Evolutionary conservation across 2,113 vertebrate genomes (phyloP).

Genomic region (Anoura caudifer): DNA sequence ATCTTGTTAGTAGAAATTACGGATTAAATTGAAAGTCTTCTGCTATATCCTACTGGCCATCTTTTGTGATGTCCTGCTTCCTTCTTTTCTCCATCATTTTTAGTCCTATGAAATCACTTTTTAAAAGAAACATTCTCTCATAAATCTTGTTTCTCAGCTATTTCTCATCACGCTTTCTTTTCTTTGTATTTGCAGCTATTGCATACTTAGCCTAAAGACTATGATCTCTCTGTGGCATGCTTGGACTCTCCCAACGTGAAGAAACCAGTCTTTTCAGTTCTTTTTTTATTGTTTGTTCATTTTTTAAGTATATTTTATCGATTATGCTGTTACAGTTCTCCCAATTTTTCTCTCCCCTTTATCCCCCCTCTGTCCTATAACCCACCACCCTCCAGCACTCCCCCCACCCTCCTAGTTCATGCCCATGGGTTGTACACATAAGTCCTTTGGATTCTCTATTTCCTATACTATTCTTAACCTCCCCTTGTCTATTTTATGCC

Average conservation of each 20-base stretch:
- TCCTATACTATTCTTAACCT: no score
- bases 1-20: background rate
- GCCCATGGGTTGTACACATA: no score
- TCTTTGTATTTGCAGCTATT: constrained; percentile 48
- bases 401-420: no score
- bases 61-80: background rate
- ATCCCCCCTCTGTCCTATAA: no score
- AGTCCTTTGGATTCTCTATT: no score
- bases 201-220: background rate
- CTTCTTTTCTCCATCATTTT: background rate
- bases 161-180: constrained; percentile 21
- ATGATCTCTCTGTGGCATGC: background rate
- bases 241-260: background rate
- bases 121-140: constrained; percentile 46
- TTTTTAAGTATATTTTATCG: no score
- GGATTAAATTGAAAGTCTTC: background rate
- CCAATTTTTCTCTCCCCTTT: no score
- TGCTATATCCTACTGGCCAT: background rate
- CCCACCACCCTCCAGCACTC: no score
- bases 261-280: background rate
- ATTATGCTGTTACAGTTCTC: no score
- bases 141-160: constrained; percentile 46
- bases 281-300: no score
- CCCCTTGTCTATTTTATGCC: no score
- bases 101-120: constrained; percentile 53